A percentile compares a stretch with the other conserved stretches of the same genome.
These are phyloP conservation scores for Adelosebastes latens DNA, from an alignment of 2,797 vertebrate species.

Conservation along the genomic window DNA sequence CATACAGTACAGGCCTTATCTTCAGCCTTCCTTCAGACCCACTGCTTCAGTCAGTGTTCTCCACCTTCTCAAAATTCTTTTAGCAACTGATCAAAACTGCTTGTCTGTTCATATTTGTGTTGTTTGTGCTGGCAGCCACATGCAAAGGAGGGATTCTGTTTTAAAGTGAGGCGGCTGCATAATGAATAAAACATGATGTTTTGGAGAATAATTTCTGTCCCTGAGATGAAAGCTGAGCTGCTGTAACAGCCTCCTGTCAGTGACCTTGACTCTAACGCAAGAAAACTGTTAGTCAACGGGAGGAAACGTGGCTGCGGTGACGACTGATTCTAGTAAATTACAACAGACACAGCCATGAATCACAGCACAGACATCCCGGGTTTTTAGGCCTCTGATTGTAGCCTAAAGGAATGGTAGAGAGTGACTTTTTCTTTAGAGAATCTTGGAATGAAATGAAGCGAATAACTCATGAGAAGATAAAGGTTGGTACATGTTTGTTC, in stretches of 20 bases:
- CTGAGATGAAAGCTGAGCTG: slow-evolving; percentile 6
- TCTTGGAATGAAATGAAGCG: background rate
- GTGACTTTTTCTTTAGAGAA: background rate
- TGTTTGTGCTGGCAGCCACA: background rate
- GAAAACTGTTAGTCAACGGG: background rate
- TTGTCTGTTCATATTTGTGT: background rate
- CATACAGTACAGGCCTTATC: background rate
- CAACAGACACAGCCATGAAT: slow-evolving; percentile 1
- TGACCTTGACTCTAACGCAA: slow-evolving; percentile 7
- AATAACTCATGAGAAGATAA: background rate
- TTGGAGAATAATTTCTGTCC: slow-evolving; percentile 1
- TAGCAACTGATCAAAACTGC: background rate
- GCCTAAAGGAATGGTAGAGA: background rate
- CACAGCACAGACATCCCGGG: background rate
- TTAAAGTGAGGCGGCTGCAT: background rate
- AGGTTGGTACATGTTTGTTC: background rate
- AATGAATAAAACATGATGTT: slow-evolving; percentile 30
- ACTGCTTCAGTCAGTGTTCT: background rate
- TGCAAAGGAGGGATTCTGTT: background rate
- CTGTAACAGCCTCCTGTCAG: background rate
- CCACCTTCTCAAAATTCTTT: background rate
- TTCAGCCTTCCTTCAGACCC: background rate
- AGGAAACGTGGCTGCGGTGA: background rate
- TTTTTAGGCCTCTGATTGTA: background rate
- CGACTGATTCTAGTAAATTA: background rate